A percentile compares a stretch with the other conserved stretches of the same genome.
These are phyloP conservation scores for Parnassius glacialis DNA, from an alignment of 2,888 invertebrate species.

Conservation along the genomic window DNA sequence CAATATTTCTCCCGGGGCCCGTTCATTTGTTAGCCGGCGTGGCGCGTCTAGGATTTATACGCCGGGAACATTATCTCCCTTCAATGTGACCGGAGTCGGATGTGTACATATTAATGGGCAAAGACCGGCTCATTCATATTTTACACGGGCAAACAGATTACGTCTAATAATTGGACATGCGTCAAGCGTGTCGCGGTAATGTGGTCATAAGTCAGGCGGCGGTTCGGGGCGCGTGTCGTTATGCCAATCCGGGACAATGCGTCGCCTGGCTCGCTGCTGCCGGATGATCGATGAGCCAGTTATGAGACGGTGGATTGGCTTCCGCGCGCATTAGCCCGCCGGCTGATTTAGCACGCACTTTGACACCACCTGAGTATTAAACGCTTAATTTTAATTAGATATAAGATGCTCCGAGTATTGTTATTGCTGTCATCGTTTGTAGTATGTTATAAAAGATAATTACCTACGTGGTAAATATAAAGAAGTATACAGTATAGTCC, in stretches of 20 bases:
- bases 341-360: constrained; percentile 31
- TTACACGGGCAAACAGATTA: constrained; percentile 71
- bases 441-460: no score
- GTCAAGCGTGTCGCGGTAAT: constrained; percentile 75
- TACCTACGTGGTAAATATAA: no score
- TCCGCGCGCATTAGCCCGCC: constrained; percentile 44
- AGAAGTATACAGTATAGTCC: no score
- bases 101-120: constrained; percentile 53
- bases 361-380: constrained; percentile 21
- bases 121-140: constrained; percentile 67
- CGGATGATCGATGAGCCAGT: constrained; percentile 65
- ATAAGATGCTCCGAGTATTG: constrained; percentile 16
- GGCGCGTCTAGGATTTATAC: constrained; percentile 67
- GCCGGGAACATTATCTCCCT: constrained; percentile 72
- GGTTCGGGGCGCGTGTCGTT: constrained; percentile 68
- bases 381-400: constrained; percentile 16
- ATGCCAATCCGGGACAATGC: constrained; percentile 58
- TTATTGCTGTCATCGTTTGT: no score
- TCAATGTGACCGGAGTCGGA: constrained; percentile 64
- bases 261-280: constrained; percentile 26
- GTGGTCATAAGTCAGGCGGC: constrained; percentile 69
- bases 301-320: constrained; percentile 60
- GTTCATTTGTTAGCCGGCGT: constrained; percentile 65
- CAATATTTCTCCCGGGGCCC: constrained; percentile 66
- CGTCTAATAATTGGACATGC: constrained; percentile 77